These are phyloP conservation scores for Otolemur crassicaudatus DNA, from an alignment of 2,797 vertebrate genomes.

Conservation along the genomic window DNA sequence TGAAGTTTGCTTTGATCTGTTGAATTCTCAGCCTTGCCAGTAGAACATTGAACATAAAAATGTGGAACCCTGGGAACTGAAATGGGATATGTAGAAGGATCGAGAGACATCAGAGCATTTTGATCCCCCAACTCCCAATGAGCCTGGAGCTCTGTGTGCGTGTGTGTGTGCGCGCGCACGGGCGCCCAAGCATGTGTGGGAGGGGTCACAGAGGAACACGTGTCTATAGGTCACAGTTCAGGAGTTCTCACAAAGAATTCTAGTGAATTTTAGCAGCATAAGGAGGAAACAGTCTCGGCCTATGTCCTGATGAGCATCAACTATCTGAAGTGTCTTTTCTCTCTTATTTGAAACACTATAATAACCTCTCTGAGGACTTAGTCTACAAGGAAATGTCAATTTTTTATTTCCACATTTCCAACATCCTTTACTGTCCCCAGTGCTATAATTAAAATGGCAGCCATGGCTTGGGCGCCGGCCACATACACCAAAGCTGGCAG, in stretches of 20 bases:
- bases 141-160: neutral
- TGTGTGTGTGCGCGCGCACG: too few species aligned
- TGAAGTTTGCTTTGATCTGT: neutral
- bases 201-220: neutral
- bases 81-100: neutral
- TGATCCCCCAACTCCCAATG: neutral
- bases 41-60: neutral
- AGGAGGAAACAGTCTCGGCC: neutral
- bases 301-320: neutral
- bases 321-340: neutral
- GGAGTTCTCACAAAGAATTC: neutral
- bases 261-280: neutral
- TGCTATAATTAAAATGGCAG: slow-evolving; percentile 37
- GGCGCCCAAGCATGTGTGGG: too few species aligned
- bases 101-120: neutral
- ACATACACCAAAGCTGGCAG: too few species aligned
- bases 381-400: neutral
- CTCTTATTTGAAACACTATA: neutral
- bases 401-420: slow-evolving; percentile 30
- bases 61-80: neutral
- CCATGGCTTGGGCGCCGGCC: too few species aligned
- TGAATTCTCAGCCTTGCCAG: neutral
- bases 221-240: neutral
- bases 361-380: neutral
- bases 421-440: neutral